A percentile compares a stretch with the other conserved stretches of the same genome.
These are phyloP conservation scores for Poecilia velifera DNA, from an alignment of 2,797 vertebrate genomes.

Conservation along the genomic window DNA sequence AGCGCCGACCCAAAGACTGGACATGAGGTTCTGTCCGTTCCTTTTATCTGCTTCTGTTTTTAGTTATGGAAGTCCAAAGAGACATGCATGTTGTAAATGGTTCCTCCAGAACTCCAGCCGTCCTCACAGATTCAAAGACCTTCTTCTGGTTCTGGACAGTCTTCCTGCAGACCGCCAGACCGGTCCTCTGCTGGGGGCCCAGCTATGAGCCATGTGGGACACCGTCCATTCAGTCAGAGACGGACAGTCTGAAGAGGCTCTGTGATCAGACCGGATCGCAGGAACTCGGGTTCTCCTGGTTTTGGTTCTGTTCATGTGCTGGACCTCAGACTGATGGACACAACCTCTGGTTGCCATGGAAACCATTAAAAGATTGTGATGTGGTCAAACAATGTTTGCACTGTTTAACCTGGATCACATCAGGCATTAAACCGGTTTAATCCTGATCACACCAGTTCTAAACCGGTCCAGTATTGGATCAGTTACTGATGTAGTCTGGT, in stretches of 20 bases:
- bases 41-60: too few relatives aligned
- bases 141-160: background rate
- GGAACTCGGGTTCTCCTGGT: background rate
- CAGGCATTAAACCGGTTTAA: background rate
- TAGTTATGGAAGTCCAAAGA: background rate
- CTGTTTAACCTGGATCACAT: background rate
- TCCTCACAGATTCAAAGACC: background rate
- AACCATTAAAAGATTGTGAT: background rate
- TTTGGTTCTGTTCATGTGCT: background rate
- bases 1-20: background rate
- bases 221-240: background rate
- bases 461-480: background rate
- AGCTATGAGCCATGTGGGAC: background rate
- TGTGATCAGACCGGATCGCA: background rate
- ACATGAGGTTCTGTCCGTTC: too few relatives aligned
- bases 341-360: background rate
- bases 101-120: background rate
- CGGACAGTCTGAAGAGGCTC: background rate
- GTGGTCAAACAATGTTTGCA: background rate
- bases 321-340: background rate
- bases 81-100: background rate
- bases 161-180: background rate
- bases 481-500: background rate
- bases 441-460: background rate
- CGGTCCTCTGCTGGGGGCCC: background rate